A percentile compares a stretch with the other conserved stretches of the same genome.
Conservation (phyloP, 2,113 vertebrate species). For the Chionodraco myersi region DNA sequence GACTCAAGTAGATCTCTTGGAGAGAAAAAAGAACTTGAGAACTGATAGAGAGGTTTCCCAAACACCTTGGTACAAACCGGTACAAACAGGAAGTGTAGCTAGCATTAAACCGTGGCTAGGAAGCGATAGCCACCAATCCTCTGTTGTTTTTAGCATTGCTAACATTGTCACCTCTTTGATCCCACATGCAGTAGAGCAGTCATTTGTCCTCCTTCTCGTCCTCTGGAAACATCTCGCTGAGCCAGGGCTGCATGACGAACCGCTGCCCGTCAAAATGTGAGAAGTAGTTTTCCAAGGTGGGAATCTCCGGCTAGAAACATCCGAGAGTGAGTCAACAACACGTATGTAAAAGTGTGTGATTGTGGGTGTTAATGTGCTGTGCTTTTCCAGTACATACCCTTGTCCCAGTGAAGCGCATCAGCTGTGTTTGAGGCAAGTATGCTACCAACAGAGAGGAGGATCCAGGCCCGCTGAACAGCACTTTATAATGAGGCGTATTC, state of each 20-base stretch:
- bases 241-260: slow-evolving; percentile 83
- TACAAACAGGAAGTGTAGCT: no score
- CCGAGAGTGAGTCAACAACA: slow-evolving; percentile 3
- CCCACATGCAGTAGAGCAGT: not conserved
- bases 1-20: not conserved
- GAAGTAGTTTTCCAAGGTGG: slow-evolving; percentile 84
- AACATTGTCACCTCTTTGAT: not conserved
- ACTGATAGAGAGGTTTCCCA: not conserved
- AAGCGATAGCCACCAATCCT: not conserved
- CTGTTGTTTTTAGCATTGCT: not conserved
- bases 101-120: not conserved
- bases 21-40: not conserved
- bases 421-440: no score
- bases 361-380: no score
- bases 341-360: no score
- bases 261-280: slow-evolving; percentile 83
- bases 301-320: slow-evolving; percentile 77
- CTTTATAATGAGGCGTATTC: no score
- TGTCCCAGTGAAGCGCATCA: no score
- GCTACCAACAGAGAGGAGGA: no score
- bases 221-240: slow-evolving; percentile 81
- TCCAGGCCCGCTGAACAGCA: no score
- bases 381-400: no score
- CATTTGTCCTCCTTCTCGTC: slow-evolving; percentile 67
- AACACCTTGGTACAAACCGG: not conserved